Conservation (phyloP, 2,888 invertebrate species). For the Cataglyphis livida region DNA sequence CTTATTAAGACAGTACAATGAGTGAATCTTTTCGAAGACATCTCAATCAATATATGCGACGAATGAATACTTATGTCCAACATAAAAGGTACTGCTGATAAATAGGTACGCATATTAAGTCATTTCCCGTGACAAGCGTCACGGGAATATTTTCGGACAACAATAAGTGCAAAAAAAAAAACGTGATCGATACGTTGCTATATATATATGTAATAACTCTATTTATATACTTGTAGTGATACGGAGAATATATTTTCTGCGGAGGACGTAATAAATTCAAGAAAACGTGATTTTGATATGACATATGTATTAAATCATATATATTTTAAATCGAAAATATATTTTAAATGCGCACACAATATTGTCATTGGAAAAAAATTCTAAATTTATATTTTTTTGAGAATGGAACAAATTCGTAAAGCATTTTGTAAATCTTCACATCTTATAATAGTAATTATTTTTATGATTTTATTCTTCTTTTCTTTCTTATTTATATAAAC, state of each 20-base stretch:
- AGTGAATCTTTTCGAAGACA: neutral
- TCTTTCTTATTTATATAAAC: neutral
- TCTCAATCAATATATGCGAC: constrained; percentile 6
- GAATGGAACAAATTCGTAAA: neutral
- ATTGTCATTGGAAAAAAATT: neutral
- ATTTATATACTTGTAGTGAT: too few relatives aligned
- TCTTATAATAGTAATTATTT: neutral
- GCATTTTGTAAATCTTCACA: neutral
- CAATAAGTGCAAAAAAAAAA: neutral
- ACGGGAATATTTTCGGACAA: neutral
- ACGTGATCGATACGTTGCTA: neutral
- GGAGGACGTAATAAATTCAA: too few relatives aligned
- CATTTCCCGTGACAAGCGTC: neutral
- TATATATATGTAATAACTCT: neutral
- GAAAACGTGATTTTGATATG: too few relatives aligned
- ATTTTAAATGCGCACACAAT: neutral
- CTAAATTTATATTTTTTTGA: neutral
- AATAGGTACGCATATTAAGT: neutral
- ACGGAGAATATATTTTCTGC: too few relatives aligned
- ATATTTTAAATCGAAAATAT: neutral
- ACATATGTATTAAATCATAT: too few relatives aligned
- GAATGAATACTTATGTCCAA: neutral
- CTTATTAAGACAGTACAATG: constrained; percentile 14
- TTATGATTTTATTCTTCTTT: neutral
- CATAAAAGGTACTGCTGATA: constrained; percentile 2